phyloP scores from a whole-genome alignment of 1,140 invertebrate species.

The Rhagoletis zephyria region DNA sequence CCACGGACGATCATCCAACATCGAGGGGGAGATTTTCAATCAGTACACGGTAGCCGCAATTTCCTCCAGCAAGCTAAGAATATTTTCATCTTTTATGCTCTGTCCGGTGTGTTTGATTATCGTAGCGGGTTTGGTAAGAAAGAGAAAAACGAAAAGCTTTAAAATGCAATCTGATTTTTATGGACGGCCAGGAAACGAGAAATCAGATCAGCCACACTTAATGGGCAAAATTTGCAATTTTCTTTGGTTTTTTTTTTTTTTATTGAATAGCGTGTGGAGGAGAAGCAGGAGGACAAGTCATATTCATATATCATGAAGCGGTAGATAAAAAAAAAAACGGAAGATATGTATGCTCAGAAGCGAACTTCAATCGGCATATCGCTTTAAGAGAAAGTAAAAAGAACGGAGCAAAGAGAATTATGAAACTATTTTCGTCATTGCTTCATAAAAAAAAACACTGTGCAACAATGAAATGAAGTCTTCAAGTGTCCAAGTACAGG shows the following conservation, averaged over 20 bases:
- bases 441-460: too few species aligned
- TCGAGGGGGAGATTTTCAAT: slow-evolving; percentile 5
- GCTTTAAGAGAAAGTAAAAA: too few species aligned
- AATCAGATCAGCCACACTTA: neutral
- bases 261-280: neutral
- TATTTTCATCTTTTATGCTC: slow-evolving; percentile 34
- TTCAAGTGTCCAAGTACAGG: too few species aligned
- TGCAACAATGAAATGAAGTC: too few species aligned
- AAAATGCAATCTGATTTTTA: slow-evolving; percentile 46
- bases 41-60: slow-evolving; percentile 43
- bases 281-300: neutral
- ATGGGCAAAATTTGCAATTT: slow-evolving; percentile 22
- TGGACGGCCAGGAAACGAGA: neutral
- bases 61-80: slow-evolving; percentile 30
- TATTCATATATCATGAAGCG: neutral
- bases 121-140: neutral
- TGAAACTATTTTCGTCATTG: too few species aligned
- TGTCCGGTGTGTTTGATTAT: slow-evolving; percentile 7
- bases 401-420: too few species aligned
- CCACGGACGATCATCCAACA: neutral
- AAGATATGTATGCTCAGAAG: too few species aligned
- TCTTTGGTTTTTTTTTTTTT: neutral
- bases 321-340: too few species aligned
- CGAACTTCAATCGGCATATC: too few species aligned
- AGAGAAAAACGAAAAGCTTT: neutral